Conservation (phyloP, 2,113 vertebrate genomes). For the Microcebus griseorufus region DNA sequence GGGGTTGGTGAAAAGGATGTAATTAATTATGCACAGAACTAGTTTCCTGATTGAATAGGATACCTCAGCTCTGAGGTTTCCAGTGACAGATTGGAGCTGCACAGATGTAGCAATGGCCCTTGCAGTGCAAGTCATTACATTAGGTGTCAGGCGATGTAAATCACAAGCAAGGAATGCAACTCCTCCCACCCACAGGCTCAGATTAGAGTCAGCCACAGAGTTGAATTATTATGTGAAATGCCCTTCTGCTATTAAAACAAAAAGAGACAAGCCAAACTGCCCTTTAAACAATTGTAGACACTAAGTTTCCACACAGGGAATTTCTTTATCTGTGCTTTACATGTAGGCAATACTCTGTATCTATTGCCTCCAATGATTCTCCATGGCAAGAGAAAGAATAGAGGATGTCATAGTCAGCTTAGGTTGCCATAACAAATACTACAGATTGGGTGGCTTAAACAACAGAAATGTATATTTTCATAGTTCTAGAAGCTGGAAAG, state of each 20-base stretch:
- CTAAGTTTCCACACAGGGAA: conserved; percentile 26
- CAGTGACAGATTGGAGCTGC: conserved; percentile 82
- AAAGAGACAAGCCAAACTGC: conserved; percentile 81
- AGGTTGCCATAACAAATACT: background rate
- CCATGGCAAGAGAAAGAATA: background rate
- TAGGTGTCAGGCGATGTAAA: conserved; percentile 86
- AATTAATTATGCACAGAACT: conserved; percentile 86
- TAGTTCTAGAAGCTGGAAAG: background rate
- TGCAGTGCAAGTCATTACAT: conserved; percentile 83
- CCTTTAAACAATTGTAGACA: conserved; percentile 79
- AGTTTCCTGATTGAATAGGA: conserved; percentile 85
- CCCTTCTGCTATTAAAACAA: conserved; percentile 83
- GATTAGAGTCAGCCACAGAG: conserved; percentile 81
- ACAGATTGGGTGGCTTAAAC: background rate
- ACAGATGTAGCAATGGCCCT: conserved; percentile 78
- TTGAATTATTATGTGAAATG: conserved; percentile 84
- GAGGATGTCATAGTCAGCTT: background rate
- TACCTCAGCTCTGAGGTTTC: conserved; percentile 80
- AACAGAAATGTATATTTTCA: conserved; percentile 7
- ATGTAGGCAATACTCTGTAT: background rate
- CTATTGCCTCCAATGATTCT: background rate
- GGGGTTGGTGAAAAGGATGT: conserved; percentile 56
- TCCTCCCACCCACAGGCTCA: conserved; percentile 77
- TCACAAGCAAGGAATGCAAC: conserved; percentile 85
- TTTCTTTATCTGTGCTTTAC: conserved; percentile 43